A percentile compares a stretch with the other conserved stretches of the same genome.
Evolutionary conservation across 2,888 invertebrate genomes (phyloP).

Genomic region (Kuschelorhynchus macadamiae): DNA sequence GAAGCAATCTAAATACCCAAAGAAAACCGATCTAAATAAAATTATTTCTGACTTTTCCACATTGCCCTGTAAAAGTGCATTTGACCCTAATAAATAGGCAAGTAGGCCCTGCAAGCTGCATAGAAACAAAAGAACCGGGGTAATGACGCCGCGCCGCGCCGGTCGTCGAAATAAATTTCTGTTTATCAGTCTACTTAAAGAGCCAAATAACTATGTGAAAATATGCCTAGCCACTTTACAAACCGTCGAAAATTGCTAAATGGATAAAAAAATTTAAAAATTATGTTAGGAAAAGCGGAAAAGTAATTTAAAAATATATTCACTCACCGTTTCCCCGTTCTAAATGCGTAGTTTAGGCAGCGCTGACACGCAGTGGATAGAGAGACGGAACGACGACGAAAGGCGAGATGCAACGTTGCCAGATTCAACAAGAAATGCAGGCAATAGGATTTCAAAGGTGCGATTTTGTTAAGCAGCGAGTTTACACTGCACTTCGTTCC

Average conservation of each 20-base stretch:
- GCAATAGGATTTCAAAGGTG: too few relatives aligned
- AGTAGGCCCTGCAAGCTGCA: conserved; percentile 29
- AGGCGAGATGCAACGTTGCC: conserved; percentile 43
- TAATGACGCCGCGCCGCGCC: conserved; percentile 23
- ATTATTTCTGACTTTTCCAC: too few relatives aligned
- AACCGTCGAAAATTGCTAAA: not conserved
- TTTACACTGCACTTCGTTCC: too few relatives aligned
- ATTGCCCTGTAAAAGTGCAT: conserved; percentile 7
- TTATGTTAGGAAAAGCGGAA: conserved; percentile 19
- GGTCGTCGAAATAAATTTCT: too few relatives aligned
- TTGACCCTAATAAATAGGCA: conserved; percentile 34
- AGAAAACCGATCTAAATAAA: too few relatives aligned
- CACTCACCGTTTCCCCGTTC: conserved; percentile 58
- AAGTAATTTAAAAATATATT: conserved; percentile 24
- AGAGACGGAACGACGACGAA: conserved; percentile 51
- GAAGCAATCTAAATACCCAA: too few relatives aligned
- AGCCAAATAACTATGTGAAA: not conserved
- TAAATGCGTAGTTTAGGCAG: conserved; percentile 61
- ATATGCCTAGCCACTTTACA: not conserved
- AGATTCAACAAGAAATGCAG: conserved; percentile 1
- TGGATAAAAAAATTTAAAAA: not conserved
- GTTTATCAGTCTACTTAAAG: not conserved
- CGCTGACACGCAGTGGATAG: conserved; percentile 57
- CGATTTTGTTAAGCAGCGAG: too few relatives aligned
- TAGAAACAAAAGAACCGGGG: conserved; percentile 40